Percentiles rank a stretch among this genome's conserved stretches.
phyloP scores from a whole-genome alignment of 2,888 invertebrate species.

The Labia minor region DNA sequence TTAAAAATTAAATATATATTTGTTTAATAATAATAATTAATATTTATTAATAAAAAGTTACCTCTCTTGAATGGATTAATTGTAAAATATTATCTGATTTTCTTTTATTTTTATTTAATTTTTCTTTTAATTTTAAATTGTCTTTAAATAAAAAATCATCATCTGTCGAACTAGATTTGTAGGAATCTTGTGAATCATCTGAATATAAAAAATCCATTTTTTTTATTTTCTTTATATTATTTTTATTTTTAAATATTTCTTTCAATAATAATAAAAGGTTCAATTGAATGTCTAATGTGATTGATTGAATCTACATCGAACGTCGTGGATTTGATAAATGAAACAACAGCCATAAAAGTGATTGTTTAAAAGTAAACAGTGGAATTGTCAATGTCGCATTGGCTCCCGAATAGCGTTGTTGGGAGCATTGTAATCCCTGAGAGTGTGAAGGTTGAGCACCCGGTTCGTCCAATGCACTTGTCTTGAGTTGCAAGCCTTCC shows the following conservation, averaged over 20 bases:
- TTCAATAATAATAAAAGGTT: background rate
- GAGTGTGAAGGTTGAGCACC: no score
- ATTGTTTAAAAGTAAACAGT: no score
- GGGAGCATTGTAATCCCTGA: no score
- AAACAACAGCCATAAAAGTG: no score
- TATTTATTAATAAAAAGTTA: background rate
- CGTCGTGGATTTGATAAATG: no score
- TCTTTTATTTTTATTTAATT: background rate
- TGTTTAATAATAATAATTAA: slow-evolving; percentile 1
- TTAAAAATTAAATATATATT: slow-evolving; percentile 14
- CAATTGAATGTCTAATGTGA: background rate
- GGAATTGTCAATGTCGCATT: no score
- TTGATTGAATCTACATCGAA: background rate
- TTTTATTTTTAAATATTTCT: background rate
- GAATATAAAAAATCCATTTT: background rate
- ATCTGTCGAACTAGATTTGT: background rate
- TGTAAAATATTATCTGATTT: background rate
- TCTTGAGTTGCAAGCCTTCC: no score
- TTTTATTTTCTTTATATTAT: background rate
- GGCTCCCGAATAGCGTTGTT: no score
- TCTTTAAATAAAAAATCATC: background rate
- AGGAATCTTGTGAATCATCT: background rate
- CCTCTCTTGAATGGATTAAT: slow-evolving; percentile 14
- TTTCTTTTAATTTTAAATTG: background rate
- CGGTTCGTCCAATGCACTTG: no score